Conservation (phyloP, 35 echinoderm and acorn worm genomes). For the Patiria miniata region DNA sequence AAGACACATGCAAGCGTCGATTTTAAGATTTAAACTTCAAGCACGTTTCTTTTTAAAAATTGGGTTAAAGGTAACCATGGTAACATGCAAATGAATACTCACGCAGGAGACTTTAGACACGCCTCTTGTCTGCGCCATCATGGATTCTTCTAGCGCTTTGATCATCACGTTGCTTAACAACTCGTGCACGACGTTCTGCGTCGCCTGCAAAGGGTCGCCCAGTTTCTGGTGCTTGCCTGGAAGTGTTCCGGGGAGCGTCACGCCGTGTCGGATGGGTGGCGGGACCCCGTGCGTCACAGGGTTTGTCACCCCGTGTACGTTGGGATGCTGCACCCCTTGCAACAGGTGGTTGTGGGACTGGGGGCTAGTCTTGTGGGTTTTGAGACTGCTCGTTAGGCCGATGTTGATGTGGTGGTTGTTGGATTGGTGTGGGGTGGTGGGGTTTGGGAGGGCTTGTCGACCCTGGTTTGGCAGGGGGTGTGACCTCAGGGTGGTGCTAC, state of each 20-base stretch:
- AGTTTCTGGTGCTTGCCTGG: background rate
- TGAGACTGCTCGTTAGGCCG: background rate
- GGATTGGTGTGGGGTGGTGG: background rate
- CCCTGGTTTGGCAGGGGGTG: constrained; percentile 36
- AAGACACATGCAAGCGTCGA: too few relatives aligned
- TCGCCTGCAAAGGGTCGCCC: background rate
- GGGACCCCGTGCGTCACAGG: background rate
- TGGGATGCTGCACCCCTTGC: background rate
- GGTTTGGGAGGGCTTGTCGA: constrained; percentile 26
- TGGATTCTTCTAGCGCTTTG: constrained; percentile 38
- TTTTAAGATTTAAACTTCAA: too few relatives aligned
- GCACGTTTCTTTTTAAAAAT: too few relatives aligned
- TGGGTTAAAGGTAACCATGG: too few relatives aligned
- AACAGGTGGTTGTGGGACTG: background rate
- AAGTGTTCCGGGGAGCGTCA: background rate
- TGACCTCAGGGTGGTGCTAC: constrained; percentile 20
- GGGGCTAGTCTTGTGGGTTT: background rate
- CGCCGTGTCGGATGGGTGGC: background rate
- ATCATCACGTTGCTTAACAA: constrained; percentile 55
- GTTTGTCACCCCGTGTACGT: background rate
- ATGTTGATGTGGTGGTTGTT: background rate
- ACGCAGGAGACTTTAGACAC: background rate
- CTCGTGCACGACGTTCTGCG: constrained; percentile 36
- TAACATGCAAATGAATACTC: background rate
- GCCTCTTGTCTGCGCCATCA: background rate